These are phyloP conservation scores for Anguilla anguilla DNA, from an alignment of 2,797 vertebrate species.

Conservation along the genomic window DNA sequence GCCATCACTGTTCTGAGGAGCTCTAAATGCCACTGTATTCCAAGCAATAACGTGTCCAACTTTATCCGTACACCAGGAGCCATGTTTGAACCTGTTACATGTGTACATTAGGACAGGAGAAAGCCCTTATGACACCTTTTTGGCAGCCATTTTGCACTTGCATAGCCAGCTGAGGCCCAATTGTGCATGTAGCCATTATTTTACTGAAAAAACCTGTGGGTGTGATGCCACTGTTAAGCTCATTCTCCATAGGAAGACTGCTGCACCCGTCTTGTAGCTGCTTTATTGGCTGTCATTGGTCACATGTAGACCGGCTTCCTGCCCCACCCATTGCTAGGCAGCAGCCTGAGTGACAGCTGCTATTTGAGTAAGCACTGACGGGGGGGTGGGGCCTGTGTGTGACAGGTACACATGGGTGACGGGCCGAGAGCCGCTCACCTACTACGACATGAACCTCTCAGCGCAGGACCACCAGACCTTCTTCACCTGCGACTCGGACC, in stretches of 20 bases:
- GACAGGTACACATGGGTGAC: conserved; percentile 93
- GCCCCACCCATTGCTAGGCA: too few species aligned
- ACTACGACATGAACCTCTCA: conserved; percentile 97
- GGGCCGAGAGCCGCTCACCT: conserved; percentile 91
- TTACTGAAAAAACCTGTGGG: background rate
- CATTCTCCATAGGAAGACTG: too few species aligned
- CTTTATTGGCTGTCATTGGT: background rate
- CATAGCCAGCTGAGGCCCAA: background rate
- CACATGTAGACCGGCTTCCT: background rate
- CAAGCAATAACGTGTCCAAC: background rate
- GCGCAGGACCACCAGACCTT: conserved; percentile 96
- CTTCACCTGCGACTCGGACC: conserved; percentile 95
- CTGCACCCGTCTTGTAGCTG: background rate
- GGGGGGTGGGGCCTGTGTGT: background rate
- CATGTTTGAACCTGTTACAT: background rate
- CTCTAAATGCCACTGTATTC: background rate
- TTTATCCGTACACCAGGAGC: background rate
- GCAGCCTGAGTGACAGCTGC: background rate
- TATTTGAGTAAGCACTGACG: background rate
- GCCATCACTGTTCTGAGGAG: background rate
- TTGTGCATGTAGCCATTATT: background rate
- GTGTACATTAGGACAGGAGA: too few species aligned
- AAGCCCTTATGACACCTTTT: too few species aligned
- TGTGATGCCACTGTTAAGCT: background rate
- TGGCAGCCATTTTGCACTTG: background rate